These are phyloP conservation scores for Podilymbus podiceps DNA, from an alignment of 2,113 vertebrate species.

Conservation along the genomic window DNA sequence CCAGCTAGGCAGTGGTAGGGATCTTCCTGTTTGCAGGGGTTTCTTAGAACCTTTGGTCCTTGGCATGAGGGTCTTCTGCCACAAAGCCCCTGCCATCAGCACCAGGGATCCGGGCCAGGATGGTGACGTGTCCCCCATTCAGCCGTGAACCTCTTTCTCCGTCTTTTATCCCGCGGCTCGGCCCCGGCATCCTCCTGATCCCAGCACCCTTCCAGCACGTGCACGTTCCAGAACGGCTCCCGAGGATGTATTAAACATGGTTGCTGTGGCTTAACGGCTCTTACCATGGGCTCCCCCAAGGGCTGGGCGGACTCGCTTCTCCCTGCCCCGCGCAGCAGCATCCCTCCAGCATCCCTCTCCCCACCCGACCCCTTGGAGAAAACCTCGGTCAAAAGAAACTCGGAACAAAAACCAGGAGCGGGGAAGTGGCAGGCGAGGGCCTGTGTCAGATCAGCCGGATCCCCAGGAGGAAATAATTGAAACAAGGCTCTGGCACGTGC, in stretches of 20 bases:
- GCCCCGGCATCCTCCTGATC: not conserved
- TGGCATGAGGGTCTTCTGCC: not conserved
- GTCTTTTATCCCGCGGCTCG: not conserved
- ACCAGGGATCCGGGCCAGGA: not conserved
- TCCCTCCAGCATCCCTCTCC: not conserved
- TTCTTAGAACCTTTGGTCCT: not conserved
- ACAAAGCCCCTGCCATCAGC: not conserved
- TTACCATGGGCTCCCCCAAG: not conserved
- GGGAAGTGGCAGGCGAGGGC: not conserved
- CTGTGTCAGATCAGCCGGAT: not conserved
- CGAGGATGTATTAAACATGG: accelerated
- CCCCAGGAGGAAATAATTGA: conserved; percentile 1
- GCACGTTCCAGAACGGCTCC: not conserved
- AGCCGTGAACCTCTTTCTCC: accelerated
- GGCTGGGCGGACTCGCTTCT: not conserved
- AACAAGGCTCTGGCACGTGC: not conserved
- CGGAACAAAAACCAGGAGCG: not conserved
- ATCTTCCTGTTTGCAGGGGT: accelerated
- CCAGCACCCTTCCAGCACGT: accelerated
- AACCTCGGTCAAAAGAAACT: not conserved
- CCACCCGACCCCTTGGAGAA: not conserved
- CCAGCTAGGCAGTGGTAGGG: not conserved
- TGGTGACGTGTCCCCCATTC: too few relatives aligned
- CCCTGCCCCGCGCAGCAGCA: not conserved
- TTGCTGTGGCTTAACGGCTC: accelerated